Evolutionary conservation across 2,888 invertebrate species (phyloP), one percentile per base, ranked within the genome.

Genomic region (Sipunculus nudus): DNA sequence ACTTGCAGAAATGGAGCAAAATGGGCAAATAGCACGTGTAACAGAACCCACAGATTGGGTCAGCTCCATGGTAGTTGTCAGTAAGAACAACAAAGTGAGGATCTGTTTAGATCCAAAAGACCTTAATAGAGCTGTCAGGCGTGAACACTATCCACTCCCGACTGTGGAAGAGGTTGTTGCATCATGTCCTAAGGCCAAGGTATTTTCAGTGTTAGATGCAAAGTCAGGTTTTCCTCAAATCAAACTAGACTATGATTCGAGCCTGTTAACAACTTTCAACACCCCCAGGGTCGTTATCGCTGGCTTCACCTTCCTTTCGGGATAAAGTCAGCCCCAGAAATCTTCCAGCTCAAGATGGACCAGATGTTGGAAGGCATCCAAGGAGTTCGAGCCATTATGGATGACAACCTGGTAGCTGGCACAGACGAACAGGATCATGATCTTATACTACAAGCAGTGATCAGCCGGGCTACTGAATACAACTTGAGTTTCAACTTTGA

Each of bases 181-280:
- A 25, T 45, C 54, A n/a, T 65, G 67, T 46, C 68, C 70, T 25
- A 45, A 54, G 29, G 66, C 72, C 2, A 65, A 65, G 38, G 59
- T 71, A 19, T 73, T 73, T 56, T 67, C 66, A 1, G 58, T 56
- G 19, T 50, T 71, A 2, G 70, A 72, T 53, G 71, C 69, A 6
- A 73, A 70, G 53, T 60, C 64, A 10, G 66, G 71, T 25, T 72
- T 70, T 48, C 41, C 64, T 39, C 70, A 72, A 54, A 71, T 73
- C 2, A 63, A 63, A 54, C 59, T 71, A 6, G 66, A 68, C 32
- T 47, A 63, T 10, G 54, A 63, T 39, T 68, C 68, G 5, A 68
- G 64, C 0, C 60, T 58, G 23, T 46, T 73, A 16, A 74, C 72
- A 35, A 74, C 66, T 0, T 72, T 74, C 50, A 72, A 71, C 46